Conservation (phyloP, 2,113 vertebrate genomes). For the Prunella fulvescens region DNA sequence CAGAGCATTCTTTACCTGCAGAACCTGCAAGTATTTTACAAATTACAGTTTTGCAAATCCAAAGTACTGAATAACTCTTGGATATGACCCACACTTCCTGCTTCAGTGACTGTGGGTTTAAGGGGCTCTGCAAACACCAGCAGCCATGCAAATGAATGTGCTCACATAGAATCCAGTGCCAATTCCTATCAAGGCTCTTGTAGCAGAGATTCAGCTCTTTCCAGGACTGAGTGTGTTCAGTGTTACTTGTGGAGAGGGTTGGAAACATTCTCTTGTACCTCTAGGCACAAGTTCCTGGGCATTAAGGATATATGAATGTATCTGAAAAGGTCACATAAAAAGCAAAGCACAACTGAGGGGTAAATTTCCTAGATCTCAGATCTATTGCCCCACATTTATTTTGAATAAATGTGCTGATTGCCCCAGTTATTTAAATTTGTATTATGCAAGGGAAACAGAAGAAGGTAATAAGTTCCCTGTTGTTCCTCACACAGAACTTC, state of each 20-base stretch:
- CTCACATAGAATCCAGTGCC: neutral
- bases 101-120: neutral
- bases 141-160: rapidly evolving
- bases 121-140: neutral
- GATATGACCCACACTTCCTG: neutral
- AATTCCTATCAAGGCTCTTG: neutral
- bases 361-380: neutral
- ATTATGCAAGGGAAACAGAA: neutral
- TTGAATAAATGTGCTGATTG: neutral
- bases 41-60: neutral
- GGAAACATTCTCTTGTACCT: neutral
- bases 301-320: neutral
- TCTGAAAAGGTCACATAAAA: neutral
- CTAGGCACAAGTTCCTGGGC: neutral
- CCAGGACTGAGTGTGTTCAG: neutral
- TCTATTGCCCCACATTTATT: neutral
- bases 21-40: neutral
- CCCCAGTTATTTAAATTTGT: neutral
- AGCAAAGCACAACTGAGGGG: neutral
- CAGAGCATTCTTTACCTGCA: neutral
- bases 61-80: neutral
- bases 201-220: neutral
- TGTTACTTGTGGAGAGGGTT: neutral
- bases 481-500: neutral
- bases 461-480: neutral